These are phyloP conservation scores for Horisme vitalbata DNA, from an alignment of 2,888 invertebrate genomes.

Conservation along the genomic window DNA sequence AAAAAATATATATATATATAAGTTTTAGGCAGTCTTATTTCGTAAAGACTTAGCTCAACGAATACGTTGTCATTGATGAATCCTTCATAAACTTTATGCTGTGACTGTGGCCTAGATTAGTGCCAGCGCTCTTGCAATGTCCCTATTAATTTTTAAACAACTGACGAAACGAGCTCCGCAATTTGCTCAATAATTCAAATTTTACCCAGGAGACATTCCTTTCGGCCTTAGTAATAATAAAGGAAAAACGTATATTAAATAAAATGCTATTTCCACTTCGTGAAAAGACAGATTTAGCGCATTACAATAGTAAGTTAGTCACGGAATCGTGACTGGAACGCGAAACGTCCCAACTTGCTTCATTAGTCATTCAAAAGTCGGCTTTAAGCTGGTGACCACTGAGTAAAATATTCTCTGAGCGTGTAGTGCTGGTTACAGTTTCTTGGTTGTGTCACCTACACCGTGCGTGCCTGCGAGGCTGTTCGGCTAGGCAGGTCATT, in stretches of 20 bases:
- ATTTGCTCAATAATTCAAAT: not conserved
- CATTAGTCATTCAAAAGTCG: conserved; percentile 5
- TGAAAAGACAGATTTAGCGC: conserved; percentile 32
- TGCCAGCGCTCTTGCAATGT: conserved; percentile 4
- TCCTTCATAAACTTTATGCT: conserved; percentile 2
- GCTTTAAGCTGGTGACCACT: not conserved
- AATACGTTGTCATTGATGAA: not conserved
- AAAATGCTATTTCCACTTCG: conserved; percentile 24
- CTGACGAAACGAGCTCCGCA: conserved; percentile 3
- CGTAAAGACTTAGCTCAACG: too few relatives aligned
- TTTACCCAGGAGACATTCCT: not conserved
- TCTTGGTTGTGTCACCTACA: not conserved
- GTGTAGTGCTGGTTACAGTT: not conserved
- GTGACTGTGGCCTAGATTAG: conserved; percentile 6
- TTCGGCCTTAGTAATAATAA: conserved; percentile 4
- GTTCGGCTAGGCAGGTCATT: conserved; percentile 40
- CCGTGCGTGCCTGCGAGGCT: conserved; percentile 19
- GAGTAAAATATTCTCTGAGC: conserved; percentile 1
- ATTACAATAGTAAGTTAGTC: conserved; percentile 30
- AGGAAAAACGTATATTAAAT: conserved; percentile 24
- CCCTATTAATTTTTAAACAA: conserved; percentile 3
- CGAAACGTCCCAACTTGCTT: conserved; percentile 18
- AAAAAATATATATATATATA: too few relatives aligned
- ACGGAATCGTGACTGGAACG: conserved; percentile 23
- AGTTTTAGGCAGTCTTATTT: too few relatives aligned